These are phyloP conservation scores for Lobophora halterata DNA, from an alignment of 2,888 invertebrate genomes.

Conservation along the genomic window DNA sequence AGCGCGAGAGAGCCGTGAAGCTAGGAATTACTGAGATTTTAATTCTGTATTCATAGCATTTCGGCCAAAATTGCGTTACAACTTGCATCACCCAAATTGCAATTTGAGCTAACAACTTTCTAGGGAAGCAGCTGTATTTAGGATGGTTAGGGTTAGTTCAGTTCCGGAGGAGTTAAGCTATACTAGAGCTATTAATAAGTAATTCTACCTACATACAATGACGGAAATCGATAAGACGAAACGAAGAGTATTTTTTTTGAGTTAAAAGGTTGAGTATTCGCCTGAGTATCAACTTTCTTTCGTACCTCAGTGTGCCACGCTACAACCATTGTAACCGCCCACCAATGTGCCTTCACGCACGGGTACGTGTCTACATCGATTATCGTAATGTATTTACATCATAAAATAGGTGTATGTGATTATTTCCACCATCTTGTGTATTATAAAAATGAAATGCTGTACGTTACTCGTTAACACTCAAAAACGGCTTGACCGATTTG, in stretches of 20 bases:
- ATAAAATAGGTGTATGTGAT: slow-evolving; percentile 2
- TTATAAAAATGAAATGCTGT: too few species aligned
- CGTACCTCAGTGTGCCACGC: background rate
- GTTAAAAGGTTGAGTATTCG: background rate
- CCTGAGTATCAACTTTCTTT: background rate
- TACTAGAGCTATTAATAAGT: too few species aligned
- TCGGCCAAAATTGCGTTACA: slow-evolving; percentile 2
- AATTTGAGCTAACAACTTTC: background rate
- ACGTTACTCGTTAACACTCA: too few species aligned
- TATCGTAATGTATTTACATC: slow-evolving; percentile 1
- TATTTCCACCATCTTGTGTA: too few species aligned
- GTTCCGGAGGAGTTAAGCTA: too few species aligned
- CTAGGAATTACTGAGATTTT: slow-evolving; percentile 23
- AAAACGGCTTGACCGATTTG: too few species aligned
- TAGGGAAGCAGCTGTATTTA: too few species aligned
- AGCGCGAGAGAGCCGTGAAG: slow-evolving; percentile 25
- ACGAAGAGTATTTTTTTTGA: too few species aligned
- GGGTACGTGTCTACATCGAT: slow-evolving; percentile 5
- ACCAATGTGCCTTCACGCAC: slow-evolving; percentile 25
- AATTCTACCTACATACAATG: background rate
- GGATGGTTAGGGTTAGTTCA: too few species aligned
- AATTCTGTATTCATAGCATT: slow-evolving; percentile 7
- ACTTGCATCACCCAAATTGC: slow-evolving; percentile 3
- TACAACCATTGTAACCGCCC: background rate
- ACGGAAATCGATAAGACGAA: too few species aligned